These are phyloP conservation scores for Uloborus diversus DNA, from an alignment of 1,140 invertebrate species.

Conservation along the genomic window DNA sequence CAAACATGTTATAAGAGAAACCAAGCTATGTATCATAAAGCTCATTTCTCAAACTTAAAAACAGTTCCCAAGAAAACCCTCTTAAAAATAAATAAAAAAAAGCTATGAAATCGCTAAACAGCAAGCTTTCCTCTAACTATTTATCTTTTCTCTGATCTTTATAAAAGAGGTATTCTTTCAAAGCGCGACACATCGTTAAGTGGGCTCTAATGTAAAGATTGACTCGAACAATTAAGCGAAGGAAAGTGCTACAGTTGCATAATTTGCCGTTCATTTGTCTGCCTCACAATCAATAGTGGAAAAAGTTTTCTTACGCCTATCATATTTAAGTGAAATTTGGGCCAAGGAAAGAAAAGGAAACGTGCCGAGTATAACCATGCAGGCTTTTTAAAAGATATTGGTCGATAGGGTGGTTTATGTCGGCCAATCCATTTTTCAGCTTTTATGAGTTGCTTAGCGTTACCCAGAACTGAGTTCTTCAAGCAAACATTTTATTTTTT, in stretches of 20 bases:
- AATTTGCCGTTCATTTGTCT: conserved; percentile 35
- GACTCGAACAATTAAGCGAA: conserved; percentile 18
- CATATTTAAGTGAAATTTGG: conserved; percentile 5
- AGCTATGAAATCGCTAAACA: not conserved
- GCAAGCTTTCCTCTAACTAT: not conserved
- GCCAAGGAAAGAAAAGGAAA: conserved; percentile 18
- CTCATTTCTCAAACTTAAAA: not conserved
- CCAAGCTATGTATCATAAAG: not conserved
- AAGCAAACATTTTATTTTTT: too few species aligned
- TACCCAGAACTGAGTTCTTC: too few species aligned
- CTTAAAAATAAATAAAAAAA: too few species aligned
- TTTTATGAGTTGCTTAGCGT: too few species aligned
- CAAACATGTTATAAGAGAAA: not conserved
- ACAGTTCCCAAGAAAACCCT: not conserved
- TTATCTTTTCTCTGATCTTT: not conserved
- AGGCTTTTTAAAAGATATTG: too few species aligned
- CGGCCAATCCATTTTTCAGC: too few species aligned
- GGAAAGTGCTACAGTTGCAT: conserved; percentile 34
- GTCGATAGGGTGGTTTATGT: too few species aligned
- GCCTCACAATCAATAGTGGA: not conserved
- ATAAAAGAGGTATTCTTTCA: not conserved
- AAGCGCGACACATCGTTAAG: not conserved
- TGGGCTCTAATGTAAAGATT: conserved; percentile 14
- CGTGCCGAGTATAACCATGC: too few species aligned
- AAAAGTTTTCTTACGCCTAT: not conserved